Base-by-base conservation (phyloP, 2,888 invertebrate species). In the Lasioglossum figueresi region DNA sequence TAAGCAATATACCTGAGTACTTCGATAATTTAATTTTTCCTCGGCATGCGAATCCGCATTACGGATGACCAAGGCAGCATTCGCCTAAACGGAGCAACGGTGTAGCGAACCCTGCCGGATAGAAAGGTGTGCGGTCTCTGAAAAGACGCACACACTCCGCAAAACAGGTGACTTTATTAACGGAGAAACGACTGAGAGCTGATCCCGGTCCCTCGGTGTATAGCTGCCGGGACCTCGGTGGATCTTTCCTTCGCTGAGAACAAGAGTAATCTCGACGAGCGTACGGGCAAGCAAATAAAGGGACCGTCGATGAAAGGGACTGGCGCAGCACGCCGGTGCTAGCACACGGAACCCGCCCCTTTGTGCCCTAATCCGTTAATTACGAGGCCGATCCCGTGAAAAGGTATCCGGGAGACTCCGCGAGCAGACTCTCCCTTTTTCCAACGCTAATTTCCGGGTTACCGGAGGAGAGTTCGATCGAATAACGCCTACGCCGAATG, bases 321-420 rank as follows among this genome's bases (percentile, higher is more conserved):
- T 31, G 23, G 72, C 34, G 19, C 31, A 34, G n/a, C 52, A 10
- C 23, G 19, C 43, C 71, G 71, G 40, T 27, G 43, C 43, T 43
- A 5, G 12, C 68, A 14, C 40, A 68, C 68, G 68, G 43, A 43
- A 71, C 52, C 52, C 52, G n/a, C 71, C 14, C 37, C 71, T 43
- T 71, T 71, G 68, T 68, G 37, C 37, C 71, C n/a, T 71, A 43
- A 71, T 71, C 71, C 71, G 71, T 71, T 40, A 43, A 71, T 71
- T 71, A 71, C 71, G 40, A 27, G n/a, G 71, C 43, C n/a, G 37
- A 68, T 68, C 34, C 68, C 68, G 68, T 68, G 68, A 68, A 68
- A 37, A 68, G 68, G 68, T 37, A 68, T 68, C 40, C 37, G 68
- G 37, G 68, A 68, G 68, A 68, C 40, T 52, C 52, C 23, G 68